Percentiles rank a stretch among this genome's conserved stretches.
phyloP scores from a whole-genome alignment of 2,888 invertebrate species.

The Scaptodrosophila latifasciaeformis region DNA sequence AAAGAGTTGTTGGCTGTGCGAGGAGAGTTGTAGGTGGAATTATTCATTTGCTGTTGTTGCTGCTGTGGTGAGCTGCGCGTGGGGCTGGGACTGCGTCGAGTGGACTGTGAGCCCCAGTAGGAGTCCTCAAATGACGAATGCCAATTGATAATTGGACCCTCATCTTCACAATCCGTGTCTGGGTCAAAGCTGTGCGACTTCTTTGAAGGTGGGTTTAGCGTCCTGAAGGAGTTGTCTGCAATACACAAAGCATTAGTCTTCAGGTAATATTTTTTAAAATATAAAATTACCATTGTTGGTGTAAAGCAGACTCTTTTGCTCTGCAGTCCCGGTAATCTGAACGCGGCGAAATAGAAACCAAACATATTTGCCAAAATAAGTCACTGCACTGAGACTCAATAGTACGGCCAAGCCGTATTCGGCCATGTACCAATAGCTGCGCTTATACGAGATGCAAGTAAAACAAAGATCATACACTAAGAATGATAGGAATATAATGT shows the following conservation, averaged over 20 bases:
- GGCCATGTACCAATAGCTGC: constrained; percentile 71
- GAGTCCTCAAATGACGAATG: constrained; percentile 74
- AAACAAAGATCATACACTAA: constrained; percentile 66
- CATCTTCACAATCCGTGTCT: constrained; percentile 48
- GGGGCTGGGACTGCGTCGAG: constrained; percentile 65
- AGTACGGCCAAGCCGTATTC: constrained; percentile 75
- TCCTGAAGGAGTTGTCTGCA: constrained; percentile 66
- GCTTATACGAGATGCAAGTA: constrained; percentile 53
- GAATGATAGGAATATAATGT: constrained; percentile 58
- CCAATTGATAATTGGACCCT: constrained; percentile 70
- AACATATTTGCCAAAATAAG: constrained; percentile 76
- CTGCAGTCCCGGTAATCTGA: constrained; percentile 76
- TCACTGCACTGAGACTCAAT: constrained; percentile 76
- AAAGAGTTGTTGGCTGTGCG: constrained; percentile 57
- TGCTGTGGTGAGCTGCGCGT: constrained; percentile 29
- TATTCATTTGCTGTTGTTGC: constrained; percentile 55
- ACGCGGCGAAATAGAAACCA: constrained; percentile 72
- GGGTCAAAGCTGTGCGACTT: constrained; percentile 26
- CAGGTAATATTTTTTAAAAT: neutral
- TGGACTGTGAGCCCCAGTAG: constrained; percentile 69
- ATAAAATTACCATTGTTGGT: constrained; percentile 71
- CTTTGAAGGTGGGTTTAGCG: constrained; percentile 26
- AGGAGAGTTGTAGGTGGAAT: constrained; percentile 58
- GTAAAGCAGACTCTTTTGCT: constrained; percentile 77
- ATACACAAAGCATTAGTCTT: too few species aligned